These are phyloP conservation scores for Physeter macrocephalus DNA, from an alignment of 2,113 vertebrate genomes.

Conservation along the genomic window DNA sequence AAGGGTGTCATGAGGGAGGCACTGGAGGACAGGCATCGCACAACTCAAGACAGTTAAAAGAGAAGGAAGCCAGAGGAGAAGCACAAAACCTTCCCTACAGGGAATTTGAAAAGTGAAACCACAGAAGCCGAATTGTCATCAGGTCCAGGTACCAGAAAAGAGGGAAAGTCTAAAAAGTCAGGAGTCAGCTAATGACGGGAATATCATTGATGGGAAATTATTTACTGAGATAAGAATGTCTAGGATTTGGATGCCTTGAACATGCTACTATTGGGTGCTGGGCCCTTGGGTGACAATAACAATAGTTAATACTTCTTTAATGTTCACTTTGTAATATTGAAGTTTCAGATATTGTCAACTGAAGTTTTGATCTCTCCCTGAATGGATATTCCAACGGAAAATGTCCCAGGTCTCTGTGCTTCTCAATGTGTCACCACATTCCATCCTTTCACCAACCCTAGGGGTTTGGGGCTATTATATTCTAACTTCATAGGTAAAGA, in stretches of 20 bases:
- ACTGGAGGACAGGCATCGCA: neutral
- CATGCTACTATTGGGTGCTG: no score
- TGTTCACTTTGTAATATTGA: neutral
- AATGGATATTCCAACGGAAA: neutral
- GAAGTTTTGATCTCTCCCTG: neutral
- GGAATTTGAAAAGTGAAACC: neutral
- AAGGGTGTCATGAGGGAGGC: neutral
- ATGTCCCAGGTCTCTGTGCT: neutral
- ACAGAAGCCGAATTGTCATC: neutral
- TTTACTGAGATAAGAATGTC: neutral
- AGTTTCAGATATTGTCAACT: neutral
- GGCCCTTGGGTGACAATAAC: neutral
- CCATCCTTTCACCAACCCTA: neutral
- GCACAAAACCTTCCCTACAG: neutral
- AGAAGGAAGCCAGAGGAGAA: neutral
- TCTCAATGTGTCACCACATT: neutral
- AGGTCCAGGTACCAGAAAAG: neutral
- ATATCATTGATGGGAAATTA: neutral
- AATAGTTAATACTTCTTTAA: neutral
- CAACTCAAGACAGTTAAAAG: neutral
- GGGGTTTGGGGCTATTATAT: neutral
- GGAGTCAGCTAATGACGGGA: neutral
- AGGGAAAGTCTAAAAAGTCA: neutral
- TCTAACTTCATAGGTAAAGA: neutral
- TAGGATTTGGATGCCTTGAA: neutral